phyloP scores from a whole-genome alignment of 1,140 invertebrate species.

The Conopomorpha cramerella region DNA sequence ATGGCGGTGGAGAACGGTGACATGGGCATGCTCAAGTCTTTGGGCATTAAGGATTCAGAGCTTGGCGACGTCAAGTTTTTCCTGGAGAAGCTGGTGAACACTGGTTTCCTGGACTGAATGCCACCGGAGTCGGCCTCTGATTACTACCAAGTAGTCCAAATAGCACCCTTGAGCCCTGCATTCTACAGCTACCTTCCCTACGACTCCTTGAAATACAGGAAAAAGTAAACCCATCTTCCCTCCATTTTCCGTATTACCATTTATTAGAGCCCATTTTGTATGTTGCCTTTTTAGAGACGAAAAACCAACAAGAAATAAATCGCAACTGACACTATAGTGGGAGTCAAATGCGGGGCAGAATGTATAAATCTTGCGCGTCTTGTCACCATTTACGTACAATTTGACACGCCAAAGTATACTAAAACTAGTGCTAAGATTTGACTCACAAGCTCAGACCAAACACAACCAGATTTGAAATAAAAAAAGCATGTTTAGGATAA shows the following conservation, averaged over 20 bases:
- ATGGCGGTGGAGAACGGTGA: constrained; percentile 97
- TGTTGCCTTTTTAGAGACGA: not conserved
- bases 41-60: constrained; percentile 94
- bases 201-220: constrained; percentile 41
- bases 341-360: too few relatives aligned
- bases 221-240: constrained; percentile 17
- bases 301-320: too few relatives aligned
- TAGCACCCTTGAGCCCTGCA: constrained; percentile 61
- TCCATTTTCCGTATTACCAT: constrained; percentile 8
- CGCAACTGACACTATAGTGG: too few relatives aligned
- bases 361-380: too few relatives aligned
- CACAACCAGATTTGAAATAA: too few relatives aligned
- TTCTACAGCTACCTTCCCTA: constrained; percentile 66
- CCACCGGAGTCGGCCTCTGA: constrained; percentile 69
- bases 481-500: too few relatives aligned
- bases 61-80: constrained; percentile 97
- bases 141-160: constrained; percentile 65
- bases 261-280: constrained; percentile 5
- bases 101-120: constrained; percentile 93
- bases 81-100: constrained; percentile 94
- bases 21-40: constrained; percentile 88
- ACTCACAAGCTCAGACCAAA: too few relatives aligned
- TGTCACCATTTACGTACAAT: too few relatives aligned
- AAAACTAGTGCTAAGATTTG: too few relatives aligned
- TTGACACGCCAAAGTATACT: too few relatives aligned